Base-by-base conservation (phyloP, 30 jellyfish, hydroid and myxozoan species). In the Aurelia coerulea region DNA sequence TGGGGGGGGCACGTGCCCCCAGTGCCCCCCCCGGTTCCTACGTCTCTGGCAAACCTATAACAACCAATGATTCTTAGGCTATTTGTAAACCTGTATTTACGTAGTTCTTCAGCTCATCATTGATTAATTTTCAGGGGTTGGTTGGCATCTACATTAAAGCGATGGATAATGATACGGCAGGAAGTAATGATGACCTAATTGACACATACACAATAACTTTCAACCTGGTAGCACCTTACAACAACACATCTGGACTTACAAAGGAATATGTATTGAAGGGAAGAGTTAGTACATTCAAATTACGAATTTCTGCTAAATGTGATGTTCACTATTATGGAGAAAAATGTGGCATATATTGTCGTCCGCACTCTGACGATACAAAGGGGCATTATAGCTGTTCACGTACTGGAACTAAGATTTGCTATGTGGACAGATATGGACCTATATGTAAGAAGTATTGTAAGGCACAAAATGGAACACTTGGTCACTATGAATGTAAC, bases 401-500 rank as follows among this genome's bases (percentile, higher is more conserved):
- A 62, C 12, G 29, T 17, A 67, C 68, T 81, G 90, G 90, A 6
- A 79, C 74, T 63, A 79, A 62, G n/a, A 65, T 79, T 19, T 79
- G 90, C 29, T 23, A 19, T 58, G 16, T 16, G 14, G 72, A 79
- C 46, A 62, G 90, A 80, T 79, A 79, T 50, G 80, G 90, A 67
- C 65, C 14, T 3, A 42, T 15, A 0, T 79, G 90, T 65, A 67
- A 65, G 39, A 64, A 13, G 5, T 79, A 13, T 64, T 79, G 90
- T 31, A 62, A 34, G 58, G 78, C 54, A 65, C 69, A 62, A 5
- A 79, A 67, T 49, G 73, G 73, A 7, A 65, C 70, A 19, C 18
- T 18, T 37, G 93, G 93, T 5, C 96, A 88, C 19, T 88, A 62
- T 79, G 64, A 65, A 6, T 88, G 96, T 73, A 74, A 73, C 78